Conservation (phyloP, 1,140 invertebrate species). For the Ceratina calcarata region DNA sequence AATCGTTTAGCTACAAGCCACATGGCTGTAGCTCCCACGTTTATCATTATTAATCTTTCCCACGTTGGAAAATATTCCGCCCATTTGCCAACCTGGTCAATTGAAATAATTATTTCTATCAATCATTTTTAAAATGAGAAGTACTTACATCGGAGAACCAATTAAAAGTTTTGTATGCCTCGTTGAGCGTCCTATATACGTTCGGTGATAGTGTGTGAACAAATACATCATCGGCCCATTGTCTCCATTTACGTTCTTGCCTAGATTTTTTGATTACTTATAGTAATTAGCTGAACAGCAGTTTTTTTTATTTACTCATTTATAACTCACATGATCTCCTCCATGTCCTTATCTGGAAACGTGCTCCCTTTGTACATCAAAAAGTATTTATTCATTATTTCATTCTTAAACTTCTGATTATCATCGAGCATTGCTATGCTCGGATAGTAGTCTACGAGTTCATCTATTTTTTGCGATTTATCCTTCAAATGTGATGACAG, state of each 20-base stretch:
- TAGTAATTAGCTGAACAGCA: not conserved
- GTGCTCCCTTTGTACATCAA: slow-evolving; percentile 90
- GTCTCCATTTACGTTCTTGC: slow-evolving; percentile 95
- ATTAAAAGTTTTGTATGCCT: slow-evolving; percentile 93
- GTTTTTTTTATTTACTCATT: not conserved
- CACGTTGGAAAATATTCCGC: slow-evolving; percentile 91
- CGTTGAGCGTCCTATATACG: slow-evolving; percentile 92
- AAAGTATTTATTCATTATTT: slow-evolving; percentile 97
- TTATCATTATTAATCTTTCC: slow-evolving; percentile 94
- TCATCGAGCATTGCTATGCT: slow-evolving; percentile 86
- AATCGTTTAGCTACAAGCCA: slow-evolving; percentile 94
- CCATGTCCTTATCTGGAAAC: slow-evolving; percentile 81
- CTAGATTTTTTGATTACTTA: slow-evolving; percentile 77
- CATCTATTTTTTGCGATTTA: slow-evolving; percentile 82
- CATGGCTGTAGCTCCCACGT: slow-evolving; percentile 96
- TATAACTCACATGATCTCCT: slow-evolving; percentile 84
- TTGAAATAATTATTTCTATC: slow-evolving; percentile 3
- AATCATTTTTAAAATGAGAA: too few relatives aligned
- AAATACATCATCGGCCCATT: slow-evolving; percentile 95
- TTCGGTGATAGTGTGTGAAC: slow-evolving; percentile 98
- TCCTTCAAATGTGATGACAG: slow-evolving; percentile 90
- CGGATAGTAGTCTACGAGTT: slow-evolving; percentile 93
- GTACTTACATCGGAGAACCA: slow-evolving; percentile 90
- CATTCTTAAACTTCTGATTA: slow-evolving; percentile 84
- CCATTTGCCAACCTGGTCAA: slow-evolving; percentile 91